Evolutionary conservation across 2,888 invertebrate species (phyloP).

Genomic region (Trachelus iudaicus): DNA sequence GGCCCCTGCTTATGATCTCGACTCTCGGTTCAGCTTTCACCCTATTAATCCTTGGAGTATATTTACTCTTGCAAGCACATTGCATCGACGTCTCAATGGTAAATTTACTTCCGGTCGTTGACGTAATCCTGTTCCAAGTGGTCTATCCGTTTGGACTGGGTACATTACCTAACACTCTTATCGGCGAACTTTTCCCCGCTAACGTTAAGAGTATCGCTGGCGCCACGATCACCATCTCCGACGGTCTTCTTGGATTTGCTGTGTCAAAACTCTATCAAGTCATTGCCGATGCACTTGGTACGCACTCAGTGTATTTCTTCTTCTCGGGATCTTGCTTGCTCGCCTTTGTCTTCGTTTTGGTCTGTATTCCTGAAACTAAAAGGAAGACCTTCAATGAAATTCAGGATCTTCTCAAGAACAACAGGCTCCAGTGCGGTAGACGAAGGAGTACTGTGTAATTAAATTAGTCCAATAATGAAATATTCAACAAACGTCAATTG

Average conservation of each 20-base stretch:
- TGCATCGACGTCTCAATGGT: conserved; percentile 41
- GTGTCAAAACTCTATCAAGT: conserved; percentile 58
- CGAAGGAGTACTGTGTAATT: conserved; percentile 2
- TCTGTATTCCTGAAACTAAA: conserved; percentile 59
- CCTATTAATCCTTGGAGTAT: conserved; percentile 45
- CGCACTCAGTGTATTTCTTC: conserved; percentile 44
- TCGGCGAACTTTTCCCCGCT: conserved; percentile 59
- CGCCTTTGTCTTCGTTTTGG: conserved; percentile 50
- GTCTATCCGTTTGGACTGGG: conserved; percentile 59
- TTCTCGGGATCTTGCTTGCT: conserved; percentile 53
- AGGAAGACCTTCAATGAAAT: conserved; percentile 56
- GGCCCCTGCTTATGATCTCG: conserved; percentile 66
- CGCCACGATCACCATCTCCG: conserved; percentile 54
- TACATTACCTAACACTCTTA: conserved; percentile 56
- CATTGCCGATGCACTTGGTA: conserved; percentile 44
- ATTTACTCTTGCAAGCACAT: conserved; percentile 40
- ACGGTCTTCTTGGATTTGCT: conserved; percentile 55
- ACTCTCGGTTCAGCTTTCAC: conserved; percentile 59
- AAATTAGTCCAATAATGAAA: not conserved
- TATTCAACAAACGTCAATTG: not conserved
- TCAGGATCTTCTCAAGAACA: conserved; percentile 44
- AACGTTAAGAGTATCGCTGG: conserved; percentile 59
- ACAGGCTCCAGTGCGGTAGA: conserved; percentile 3
- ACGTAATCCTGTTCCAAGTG: conserved; percentile 55
- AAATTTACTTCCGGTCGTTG: conserved; percentile 53